These are phyloP conservation scores for Melanostoma mellinum DNA, from an alignment of 2,888 invertebrate genomes.

Conservation along the genomic window DNA sequence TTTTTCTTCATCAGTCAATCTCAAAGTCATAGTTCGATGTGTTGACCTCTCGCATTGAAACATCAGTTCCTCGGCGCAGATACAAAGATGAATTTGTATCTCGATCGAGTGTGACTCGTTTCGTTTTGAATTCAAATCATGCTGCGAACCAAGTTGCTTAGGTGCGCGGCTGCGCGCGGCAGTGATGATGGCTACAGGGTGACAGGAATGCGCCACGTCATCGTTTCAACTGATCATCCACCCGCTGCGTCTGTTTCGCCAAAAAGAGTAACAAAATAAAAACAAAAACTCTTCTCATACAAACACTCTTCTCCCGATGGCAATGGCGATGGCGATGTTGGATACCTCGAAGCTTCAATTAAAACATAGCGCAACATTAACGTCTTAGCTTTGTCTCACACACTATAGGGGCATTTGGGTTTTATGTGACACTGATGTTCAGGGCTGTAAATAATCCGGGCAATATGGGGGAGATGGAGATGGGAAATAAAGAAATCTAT, in stretches of 20 bases:
- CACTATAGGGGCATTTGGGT: conserved; percentile 63
- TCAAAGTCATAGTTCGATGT: conserved; percentile 73
- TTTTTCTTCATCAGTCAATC: conserved; percentile 73
- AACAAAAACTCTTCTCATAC: conserved; percentile 4
- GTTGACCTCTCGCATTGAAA: conserved; percentile 72
- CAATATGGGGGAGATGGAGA: conserved; percentile 58
- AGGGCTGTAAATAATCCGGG: conserved; percentile 67
- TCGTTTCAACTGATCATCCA: conserved; percentile 74
- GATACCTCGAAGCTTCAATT: conserved; percentile 59
- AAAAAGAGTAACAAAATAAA: conserved; percentile 47
- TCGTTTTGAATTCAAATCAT: conserved; percentile 56
- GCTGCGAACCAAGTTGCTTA: conserved; percentile 50
- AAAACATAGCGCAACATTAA: conserved; percentile 69
- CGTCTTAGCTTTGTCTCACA: conserved; percentile 63
- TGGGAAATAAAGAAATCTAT: conserved; percentile 72
- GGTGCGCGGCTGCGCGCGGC: not conserved
- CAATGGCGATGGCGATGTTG: not conserved
- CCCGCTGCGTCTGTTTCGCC: conserved; percentile 68
- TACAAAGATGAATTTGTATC: conserved; percentile 62
- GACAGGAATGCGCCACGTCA: conserved; percentile 80
- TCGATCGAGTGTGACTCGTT: conserved; percentile 58
- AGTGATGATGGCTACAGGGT: conserved; percentile 72
- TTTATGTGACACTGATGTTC: conserved; percentile 72
- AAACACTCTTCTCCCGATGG: no score
- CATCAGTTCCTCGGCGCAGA: conserved; percentile 53